Conservation (phyloP, 2,888 invertebrate species). For the Myopa tessellatipennis region DNA sequence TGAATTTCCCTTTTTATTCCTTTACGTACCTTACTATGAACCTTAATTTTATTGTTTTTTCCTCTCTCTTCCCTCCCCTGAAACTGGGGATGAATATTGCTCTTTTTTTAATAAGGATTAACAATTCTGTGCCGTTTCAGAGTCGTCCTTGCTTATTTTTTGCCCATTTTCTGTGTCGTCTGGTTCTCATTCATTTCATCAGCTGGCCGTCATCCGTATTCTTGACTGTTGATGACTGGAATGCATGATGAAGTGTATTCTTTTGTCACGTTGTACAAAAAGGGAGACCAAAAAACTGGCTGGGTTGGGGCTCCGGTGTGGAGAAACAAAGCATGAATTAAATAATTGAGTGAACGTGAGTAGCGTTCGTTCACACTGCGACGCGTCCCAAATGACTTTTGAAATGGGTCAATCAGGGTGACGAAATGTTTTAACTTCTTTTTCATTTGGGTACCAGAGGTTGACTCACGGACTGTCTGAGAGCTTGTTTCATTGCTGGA, state of each 20-base stretch:
- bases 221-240: constrained; percentile 40
- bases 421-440: constrained; percentile 25
- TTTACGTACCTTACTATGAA: background rate
- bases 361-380: constrained; percentile 36
- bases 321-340: constrained; percentile 37
- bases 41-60: background rate
- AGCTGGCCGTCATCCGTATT: constrained; percentile 26
- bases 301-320: background rate
- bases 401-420: constrained; percentile 37
- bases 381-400: constrained; percentile 35
- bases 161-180: background rate
- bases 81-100: background rate
- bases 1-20: background rate
- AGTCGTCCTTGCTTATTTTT: background rate
- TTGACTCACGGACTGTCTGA: background rate
- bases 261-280: background rate
- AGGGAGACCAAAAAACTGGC: too few species aligned
- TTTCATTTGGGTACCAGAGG: background rate
- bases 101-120: constrained; percentile 21
- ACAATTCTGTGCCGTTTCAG: constrained; percentile 30
- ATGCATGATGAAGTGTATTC: constrained; percentile 46
- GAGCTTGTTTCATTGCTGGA: too few species aligned
- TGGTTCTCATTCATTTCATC: constrained; percentile 31
- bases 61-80: background rate
- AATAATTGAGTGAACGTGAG: constrained; percentile 41